A percentile compares a stretch with the other conserved stretches of the same genome.
Conservation (phyloP, 37 sponge, comb jelly and placozoan genomes). For the Crambe crambe region DNA sequence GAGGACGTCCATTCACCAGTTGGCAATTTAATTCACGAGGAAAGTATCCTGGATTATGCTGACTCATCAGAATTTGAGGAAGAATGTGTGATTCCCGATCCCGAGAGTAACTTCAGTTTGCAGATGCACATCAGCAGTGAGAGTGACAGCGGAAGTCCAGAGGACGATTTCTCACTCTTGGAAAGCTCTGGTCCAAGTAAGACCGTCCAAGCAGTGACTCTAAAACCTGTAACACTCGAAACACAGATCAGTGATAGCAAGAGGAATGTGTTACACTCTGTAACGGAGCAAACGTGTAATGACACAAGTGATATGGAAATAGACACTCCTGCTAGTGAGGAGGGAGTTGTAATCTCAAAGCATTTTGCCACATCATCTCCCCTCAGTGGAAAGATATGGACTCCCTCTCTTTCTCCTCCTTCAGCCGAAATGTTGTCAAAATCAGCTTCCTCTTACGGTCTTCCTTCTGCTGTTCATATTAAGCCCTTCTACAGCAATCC, state of each 20-base stretch:
- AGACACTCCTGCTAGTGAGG: neutral
- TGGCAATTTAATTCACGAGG: neutral
- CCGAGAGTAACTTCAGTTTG: neutral
- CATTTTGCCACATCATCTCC: neutral
- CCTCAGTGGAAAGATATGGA: neutral
- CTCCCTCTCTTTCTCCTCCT: conserved; percentile 13
- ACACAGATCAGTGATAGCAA: neutral
- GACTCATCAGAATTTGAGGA: neutral
- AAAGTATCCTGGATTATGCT: neutral
- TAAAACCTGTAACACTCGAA: too few species aligned
- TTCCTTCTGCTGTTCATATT: conserved; percentile 21
- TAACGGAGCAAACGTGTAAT: neutral
- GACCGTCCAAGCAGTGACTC: neutral
- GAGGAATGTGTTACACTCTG: neutral
- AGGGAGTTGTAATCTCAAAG: neutral
- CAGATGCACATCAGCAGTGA: neutral
- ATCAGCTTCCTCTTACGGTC: conserved; percentile 6
- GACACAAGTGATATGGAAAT: neutral
- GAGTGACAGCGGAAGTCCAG: neutral
- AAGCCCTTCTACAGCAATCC: conserved; percentile 60
- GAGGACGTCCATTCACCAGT: too few species aligned
- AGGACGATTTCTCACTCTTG: neutral
- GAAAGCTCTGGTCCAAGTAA: neutral
- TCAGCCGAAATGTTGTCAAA: conserved; percentile 9
- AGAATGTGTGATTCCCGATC: too few species aligned